These are phyloP conservation scores for Melanotaenia parkinsoni DNA, from an alignment of 2,797 vertebrate genomes.

Conservation along the genomic window DNA sequence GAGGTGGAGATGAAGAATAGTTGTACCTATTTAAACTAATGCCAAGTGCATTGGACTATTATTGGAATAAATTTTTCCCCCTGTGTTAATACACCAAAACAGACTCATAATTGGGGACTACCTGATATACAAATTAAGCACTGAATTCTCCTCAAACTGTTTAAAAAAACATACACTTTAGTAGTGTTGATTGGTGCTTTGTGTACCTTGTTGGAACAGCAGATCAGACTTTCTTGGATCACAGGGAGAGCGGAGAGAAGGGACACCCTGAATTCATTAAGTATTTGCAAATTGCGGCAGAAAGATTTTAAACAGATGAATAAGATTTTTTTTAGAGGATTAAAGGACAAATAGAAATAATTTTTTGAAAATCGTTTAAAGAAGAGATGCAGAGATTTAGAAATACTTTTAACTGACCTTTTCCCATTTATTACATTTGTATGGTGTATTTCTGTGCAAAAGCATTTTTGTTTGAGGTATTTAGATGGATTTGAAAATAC, in stretches of 20 bases:
- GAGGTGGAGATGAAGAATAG: background rate
- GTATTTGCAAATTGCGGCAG: too few relatives aligned
- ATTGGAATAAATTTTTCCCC: background rate
- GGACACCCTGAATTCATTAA: too few relatives aligned
- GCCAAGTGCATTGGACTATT: background rate
- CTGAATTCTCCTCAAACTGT: background rate
- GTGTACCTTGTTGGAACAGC: too few relatives aligned
- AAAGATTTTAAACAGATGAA: too few relatives aligned
- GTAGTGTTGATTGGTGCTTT: background rate
- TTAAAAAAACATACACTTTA: background rate
- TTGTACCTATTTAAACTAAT: background rate
- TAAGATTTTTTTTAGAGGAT: too few relatives aligned
- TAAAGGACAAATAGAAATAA: too few relatives aligned
- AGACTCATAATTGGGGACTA: background rate
- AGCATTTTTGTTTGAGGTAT: background rate
- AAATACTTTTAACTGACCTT: background rate
- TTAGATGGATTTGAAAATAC: constrained; percentile 1
- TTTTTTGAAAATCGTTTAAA: too few relatives aligned
- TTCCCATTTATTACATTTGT: background rate
- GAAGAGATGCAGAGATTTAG: background rate
- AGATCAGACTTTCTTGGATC: background rate
- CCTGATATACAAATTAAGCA: background rate
- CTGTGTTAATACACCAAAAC: background rate
- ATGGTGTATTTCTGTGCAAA: background rate
- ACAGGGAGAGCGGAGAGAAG: background rate